Percentiles rank a stretch among this genome's conserved stretches.
Evolutionary conservation across 2,888 invertebrate species (phyloP).

Genomic region (Galerucella calmariensis): DNA sequence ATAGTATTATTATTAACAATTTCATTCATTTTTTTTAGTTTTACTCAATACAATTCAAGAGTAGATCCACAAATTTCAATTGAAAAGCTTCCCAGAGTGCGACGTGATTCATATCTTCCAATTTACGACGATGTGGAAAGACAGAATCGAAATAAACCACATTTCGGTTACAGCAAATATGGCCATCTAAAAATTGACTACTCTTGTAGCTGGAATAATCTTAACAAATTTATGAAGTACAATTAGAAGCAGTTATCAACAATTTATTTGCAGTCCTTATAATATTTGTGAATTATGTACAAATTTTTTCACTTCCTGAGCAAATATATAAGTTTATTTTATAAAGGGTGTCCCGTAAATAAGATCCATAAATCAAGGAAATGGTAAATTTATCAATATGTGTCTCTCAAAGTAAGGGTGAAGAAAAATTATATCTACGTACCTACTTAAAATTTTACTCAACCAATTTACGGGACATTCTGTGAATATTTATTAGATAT

Average conservation of each 20-base stretch:
- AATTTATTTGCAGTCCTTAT: background rate
- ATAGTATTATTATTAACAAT: background rate
- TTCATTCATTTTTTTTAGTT: slow-evolving; percentile 23
- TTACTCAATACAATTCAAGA: slow-evolving; percentile 26
- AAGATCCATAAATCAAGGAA: too few species aligned
- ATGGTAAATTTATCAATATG: too few species aligned
- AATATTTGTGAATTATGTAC: background rate
- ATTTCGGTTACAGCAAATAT: slow-evolving; percentile 80
- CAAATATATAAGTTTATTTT: too few species aligned
- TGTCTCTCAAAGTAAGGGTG: too few species aligned
- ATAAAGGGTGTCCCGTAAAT: too few species aligned
- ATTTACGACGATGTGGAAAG: slow-evolving; percentile 66
- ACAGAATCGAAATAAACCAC: slow-evolving; percentile 63
- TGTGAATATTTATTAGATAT: too few species aligned
- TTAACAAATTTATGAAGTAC: slow-evolving; percentile 75
- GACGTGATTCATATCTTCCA: slow-evolving; percentile 54
- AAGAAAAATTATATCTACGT: too few species aligned
- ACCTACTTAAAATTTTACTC: too few species aligned
- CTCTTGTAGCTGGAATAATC: slow-evolving; percentile 83
- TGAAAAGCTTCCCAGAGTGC: slow-evolving; percentile 49
- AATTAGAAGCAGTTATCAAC: slow-evolving; percentile 27
- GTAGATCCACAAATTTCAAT: slow-evolving; percentile 53
- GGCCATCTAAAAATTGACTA: slow-evolving; percentile 86
- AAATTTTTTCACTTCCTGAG: background rate
- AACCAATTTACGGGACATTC: too few species aligned